Base-by-base conservation (phyloP, 2,888 invertebrate species). In the Drosophila acutilabella region DNA sequence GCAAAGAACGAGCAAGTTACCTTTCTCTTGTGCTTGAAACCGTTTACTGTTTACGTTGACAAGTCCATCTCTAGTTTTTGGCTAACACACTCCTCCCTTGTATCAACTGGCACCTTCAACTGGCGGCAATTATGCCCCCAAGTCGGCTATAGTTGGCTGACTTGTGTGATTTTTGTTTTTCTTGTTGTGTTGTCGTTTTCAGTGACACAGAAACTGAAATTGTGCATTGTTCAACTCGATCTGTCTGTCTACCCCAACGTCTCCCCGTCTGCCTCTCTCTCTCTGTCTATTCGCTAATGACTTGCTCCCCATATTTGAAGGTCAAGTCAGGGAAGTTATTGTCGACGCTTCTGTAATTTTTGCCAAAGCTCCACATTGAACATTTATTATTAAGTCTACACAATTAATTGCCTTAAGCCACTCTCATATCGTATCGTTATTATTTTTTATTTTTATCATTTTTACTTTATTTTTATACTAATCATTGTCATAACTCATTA, bases 151-250 rank as follows among this genome's bases (percentile, higher is more conserved):
- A 90, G 79, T 88, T 90, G 90, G 88, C 76, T 84, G 89, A 78
- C 81, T 88, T 91, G 90, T 90, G 91, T 90, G 91, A 91, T 90
- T 91, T 90, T 90, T 36, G 40, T 18, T 52, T 36, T 50, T 50
- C 23, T 42, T 41, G 18, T 47, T 64, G 40, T 51, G 38, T 64
- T 30, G 64, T 89, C 81, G 47, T 89, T 90, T 89, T 86, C 90
- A 82, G 90, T 91, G 91, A 91, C 91, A 91, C 89, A 91, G 91
- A 91, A 91, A 91, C 90, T 84, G 89, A 90, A 88, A 91, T 91
- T 91, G 91, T 91, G 88, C 90, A 90, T 89, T 89, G 88, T 90
- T 84, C 78, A 70, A 64, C 47, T 62, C 67, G 40, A 45, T 65
- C 65, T 47, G 65, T 77, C 61, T 47, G 53, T 58, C 47, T 51